Evolutionary conservation across 1,140 invertebrate species (phyloP).

Genomic region (Triops cancriformis): DNA sequence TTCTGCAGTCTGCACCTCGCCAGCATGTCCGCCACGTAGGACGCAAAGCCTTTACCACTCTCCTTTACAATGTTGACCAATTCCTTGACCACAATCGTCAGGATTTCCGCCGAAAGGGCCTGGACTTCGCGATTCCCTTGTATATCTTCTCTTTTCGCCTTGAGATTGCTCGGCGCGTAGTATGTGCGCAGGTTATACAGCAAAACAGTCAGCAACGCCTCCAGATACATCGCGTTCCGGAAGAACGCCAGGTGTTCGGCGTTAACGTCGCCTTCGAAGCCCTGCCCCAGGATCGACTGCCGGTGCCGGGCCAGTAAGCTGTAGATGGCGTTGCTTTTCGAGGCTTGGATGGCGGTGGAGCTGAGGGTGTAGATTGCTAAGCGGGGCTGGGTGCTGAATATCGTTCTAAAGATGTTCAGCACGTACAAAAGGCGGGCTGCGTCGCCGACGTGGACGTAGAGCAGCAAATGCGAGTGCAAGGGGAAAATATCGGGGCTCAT

Average conservation of each 20-base stretch:
- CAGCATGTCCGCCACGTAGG: slow-evolving; percentile 72
- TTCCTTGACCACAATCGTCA: slow-evolving; percentile 67
- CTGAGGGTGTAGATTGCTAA: slow-evolving; percentile 62
- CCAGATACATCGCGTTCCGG: slow-evolving; percentile 72
- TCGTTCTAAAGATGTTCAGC: slow-evolving; percentile 62
- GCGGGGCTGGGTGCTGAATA: slow-evolving; percentile 61
- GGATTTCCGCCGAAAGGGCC: slow-evolving; percentile 64
- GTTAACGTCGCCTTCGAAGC: slow-evolving; percentile 56
- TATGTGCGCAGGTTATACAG: slow-evolving; percentile 73
- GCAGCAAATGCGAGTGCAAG: slow-evolving; percentile 70
- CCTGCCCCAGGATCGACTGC: slow-evolving; percentile 69
- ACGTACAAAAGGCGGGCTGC: slow-evolving; percentile 66
- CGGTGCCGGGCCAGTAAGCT: slow-evolving; percentile 62
- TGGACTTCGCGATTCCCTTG: slow-evolving; percentile 66
- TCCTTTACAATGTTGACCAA: slow-evolving; percentile 71
- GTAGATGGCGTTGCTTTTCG: slow-evolving; percentile 40
- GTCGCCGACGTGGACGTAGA: slow-evolving; percentile 75
- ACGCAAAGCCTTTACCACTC: slow-evolving; percentile 68
- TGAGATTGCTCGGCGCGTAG: slow-evolving; percentile 49
- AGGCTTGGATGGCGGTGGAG: slow-evolving; percentile 54
- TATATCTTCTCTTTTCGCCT: slow-evolving; percentile 58
- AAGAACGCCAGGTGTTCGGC: slow-evolving; percentile 44
- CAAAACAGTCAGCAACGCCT: slow-evolving; percentile 67
- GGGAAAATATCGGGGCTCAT: slow-evolving; percentile 48
- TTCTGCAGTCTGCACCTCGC: slow-evolving; percentile 79